Evolutionary conservation across 2,888 invertebrate species (phyloP), one percentile per base, ranked within the genome.

Genomic region (Phaedon cochleariae): DNA sequence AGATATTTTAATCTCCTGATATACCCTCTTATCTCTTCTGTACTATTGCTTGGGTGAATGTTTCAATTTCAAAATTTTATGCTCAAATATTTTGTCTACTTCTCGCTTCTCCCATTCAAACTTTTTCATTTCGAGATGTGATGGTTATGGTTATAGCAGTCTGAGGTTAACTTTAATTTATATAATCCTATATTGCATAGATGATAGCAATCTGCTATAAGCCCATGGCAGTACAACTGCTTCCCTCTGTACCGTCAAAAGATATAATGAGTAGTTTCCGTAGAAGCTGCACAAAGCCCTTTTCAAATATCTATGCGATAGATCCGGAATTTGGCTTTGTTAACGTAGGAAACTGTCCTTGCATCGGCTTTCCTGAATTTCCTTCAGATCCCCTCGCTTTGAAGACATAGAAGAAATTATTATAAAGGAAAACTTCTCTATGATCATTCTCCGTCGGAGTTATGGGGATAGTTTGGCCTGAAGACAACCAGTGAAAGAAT

Each of bases 261-360:
- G 22, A 55, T 37, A 37, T 55, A 55, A 55, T 55, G 55, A 55
- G 22, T 55, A 55, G 55, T 55, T 55, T 55, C 41, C 41, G 55
- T 3, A 7, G 41, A 15, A 41, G 15, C 41, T 41, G 41, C 41
- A 41, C 41, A 41, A 41, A 41, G 41, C 15, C 41, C 41, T 41
- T 41, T 41, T 15, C 41, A 41, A 41, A 41, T 41, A 41, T 41
- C 41, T 15, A 41, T 34, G 34, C 12, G 34, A 34, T 34, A 10
- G 34, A 34, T 41, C 41, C 41, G 15, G 41, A 15, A 41, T 41
- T 41, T 15, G 15, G 41, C 55, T 55, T 55, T 55, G 55, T 55
- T 41, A 37, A 21, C 2, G 55, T 15, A 37, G 37, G 41, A 55
- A 55, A 41, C 55, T 55, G 55, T 17, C 22, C 37, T 55, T 34